Evolutionary conservation across 2,113 vertebrate species (phyloP).

Genomic region (Neogale vison): DNA sequence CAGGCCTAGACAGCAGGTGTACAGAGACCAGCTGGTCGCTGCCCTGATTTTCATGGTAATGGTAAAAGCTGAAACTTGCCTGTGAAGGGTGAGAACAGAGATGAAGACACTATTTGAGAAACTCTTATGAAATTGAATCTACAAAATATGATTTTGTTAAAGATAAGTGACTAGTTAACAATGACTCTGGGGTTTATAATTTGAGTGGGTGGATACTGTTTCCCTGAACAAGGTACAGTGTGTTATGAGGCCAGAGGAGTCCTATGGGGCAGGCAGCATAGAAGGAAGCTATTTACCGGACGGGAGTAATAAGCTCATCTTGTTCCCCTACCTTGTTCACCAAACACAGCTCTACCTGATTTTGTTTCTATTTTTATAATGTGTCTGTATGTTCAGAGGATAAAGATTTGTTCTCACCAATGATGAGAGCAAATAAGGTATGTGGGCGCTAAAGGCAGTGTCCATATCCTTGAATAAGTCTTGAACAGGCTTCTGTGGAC

Average conservation of each 20-base stretch:
- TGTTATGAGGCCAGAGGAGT: no score
- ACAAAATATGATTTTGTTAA: accelerated
- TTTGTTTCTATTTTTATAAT: not conserved
- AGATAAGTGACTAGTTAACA: not conserved
- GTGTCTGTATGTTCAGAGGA: no score
- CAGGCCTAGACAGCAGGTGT: accelerated
- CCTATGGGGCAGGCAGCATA: accelerated
- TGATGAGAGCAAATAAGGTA: not conserved
- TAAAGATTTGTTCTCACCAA: no score
- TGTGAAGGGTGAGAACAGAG: not conserved
- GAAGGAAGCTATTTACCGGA: not conserved
- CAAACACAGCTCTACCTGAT: not conserved
- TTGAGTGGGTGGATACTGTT: not conserved
- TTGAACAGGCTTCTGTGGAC: no score
- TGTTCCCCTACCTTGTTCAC: no score
- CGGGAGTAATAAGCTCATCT: accelerated
- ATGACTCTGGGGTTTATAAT: not conserved
- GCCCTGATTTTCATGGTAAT: not conserved
- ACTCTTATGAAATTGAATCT: not conserved
- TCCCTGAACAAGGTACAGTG: accelerated
- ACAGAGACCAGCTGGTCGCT: accelerated
- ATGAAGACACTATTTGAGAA: no score
- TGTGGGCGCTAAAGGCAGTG: not conserved
- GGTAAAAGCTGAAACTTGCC: not conserved
- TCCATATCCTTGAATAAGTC: not conserved